Base-by-base conservation (phyloP, 2,888 invertebrate genomes). In the Syritta pipiens region DNA sequence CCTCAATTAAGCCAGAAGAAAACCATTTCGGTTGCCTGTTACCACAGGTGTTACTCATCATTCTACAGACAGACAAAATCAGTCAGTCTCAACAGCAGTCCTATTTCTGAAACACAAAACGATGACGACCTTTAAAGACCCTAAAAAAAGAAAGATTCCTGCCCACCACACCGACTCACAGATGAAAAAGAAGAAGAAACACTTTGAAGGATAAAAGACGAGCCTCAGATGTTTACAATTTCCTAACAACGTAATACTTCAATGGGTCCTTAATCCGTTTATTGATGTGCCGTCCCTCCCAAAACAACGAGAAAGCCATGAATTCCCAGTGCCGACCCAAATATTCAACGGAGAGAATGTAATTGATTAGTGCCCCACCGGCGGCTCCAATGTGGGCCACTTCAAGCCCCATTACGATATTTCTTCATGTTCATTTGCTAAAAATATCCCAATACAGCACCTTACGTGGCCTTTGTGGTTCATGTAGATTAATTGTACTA, bases 341-440 rank as follows among this genome's bases (percentile, higher is more conserved):
- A 76, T 76, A 76, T 62, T 76, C 68, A 76, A 0, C 55, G 55
- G 68, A 69, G 68, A 35, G 68, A 28, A 76, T n/a, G 12, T 44
- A 76, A 76, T 76, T 69, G 42, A 14, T 62, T 30, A 37, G 35
- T 49, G 44, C 28, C 14, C 49, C 19, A 40, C n/a, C 19, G n/a
- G 14, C 14, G n/a, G n/a, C 12, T 35, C 48, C 2, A 26, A 28
- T 19, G 7, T 26, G 53, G 14, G 20, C 26, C 46, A n/a, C 4
- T 28, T 17, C 32, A n/a, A 4, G 10, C 6, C 26, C 20, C 19
- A 24, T 12, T 24, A 62, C 35, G 46, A 37, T 6, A 57, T 49
- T 42, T 40, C 57, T 49, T 51, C 10, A 35, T 72, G 40, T 40
- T 63, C 57, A 30, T 19, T 60, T 42, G 53, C 44, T 75, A 20